A percentile compares a stretch with the other conserved stretches of the same genome.
phyloP scores from a whole-genome alignment of 1,140 invertebrate species.

The Vanessa atalanta region DNA sequence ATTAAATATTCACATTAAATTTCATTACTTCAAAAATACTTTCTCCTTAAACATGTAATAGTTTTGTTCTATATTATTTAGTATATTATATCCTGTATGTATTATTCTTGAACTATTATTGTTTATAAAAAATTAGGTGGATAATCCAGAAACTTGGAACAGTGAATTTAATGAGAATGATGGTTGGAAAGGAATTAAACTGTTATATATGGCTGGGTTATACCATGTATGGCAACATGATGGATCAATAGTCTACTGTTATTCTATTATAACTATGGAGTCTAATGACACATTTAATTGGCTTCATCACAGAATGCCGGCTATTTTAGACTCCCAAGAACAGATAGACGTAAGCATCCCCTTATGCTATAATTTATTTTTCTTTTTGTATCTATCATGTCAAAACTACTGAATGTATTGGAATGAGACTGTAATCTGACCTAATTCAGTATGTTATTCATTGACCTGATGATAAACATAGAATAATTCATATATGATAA shows the following conservation, averaged over 20 bases:
- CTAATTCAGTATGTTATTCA: no score
- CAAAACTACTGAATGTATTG: no score
- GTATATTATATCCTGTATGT: no score
- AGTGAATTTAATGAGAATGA: slow-evolving; percentile 77
- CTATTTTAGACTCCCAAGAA: slow-evolving; percentile 86
- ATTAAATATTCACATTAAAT: no score
- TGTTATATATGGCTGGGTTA: slow-evolving; percentile 89
- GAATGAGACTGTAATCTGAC: no score
- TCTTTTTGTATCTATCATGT: no score
- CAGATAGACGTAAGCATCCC: slow-evolving; percentile 82
- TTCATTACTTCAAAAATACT: no score
- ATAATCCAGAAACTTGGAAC: slow-evolving; percentile 81
- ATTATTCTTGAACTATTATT: background rate
- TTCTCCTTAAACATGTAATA: no score
- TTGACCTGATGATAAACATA: no score
- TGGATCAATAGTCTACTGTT: slow-evolving; percentile 85
- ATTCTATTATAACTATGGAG: slow-evolving; percentile 89
- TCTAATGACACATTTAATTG: slow-evolving; percentile 85
- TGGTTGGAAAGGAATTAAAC: slow-evolving; percentile 83
- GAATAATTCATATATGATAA: no score
- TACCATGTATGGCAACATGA: slow-evolving; percentile 86
- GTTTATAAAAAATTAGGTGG: slow-evolving; percentile 63
- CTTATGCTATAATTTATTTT: no score
- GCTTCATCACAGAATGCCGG: slow-evolving; percentile 91
- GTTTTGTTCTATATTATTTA: no score